Base-by-base conservation (phyloP, 2,888 invertebrate genomes). In the Phaedon cochleariae region DNA sequence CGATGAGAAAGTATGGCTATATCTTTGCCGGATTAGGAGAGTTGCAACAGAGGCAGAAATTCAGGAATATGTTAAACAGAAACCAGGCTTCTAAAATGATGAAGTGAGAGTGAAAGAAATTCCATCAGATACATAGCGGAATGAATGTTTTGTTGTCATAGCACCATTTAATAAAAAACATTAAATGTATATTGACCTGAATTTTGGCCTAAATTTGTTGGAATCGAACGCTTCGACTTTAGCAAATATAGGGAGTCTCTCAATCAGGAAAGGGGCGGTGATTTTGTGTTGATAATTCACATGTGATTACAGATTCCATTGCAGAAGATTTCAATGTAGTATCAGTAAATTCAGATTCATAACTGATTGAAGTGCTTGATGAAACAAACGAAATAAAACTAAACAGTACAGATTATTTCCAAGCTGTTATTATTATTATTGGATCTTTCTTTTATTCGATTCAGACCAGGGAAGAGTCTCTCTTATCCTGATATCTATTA, bases 221-320 rank as follows among this genome's bases (percentile, higher is more conserved):
- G 37, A n/a, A 29, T 55, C 7, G 31, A 34, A 15, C 29, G 55
- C n/a, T 55, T 55, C 6, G 18, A 55, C n/a, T 55, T 34, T 7
- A 15, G 31, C 3, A 31, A 34, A 55, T 34, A 55, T 5, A 37
- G 20, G n/a, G 55, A 55, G 2, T 18, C 18, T 15, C 55, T 55
- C 20, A 55, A 18, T 9, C 18, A 55, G 9, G 20, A 41, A 37
- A 9, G 17, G 1, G 17, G 2, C 15, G 37, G 55, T n/a, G 37
- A 37, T 37, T 37, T 55, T 37, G 18, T 41, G 26, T 26, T 5
- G 26, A 26, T 5, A 26, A 26, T 7, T 7, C 7, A 26, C 4
- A 26, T 26, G 26, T 26, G 26, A 26, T 26, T 26, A 26, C 26
- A 26, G 26, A 26, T 26, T 26, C 26, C 7, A 7, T 5, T 5